A percentile compares a stretch with the other conserved stretches of the same genome.
These are phyloP conservation scores for Apodemia mormo DNA, from an alignment of 2,888 invertebrate genomes.

Conservation along the genomic window DNA sequence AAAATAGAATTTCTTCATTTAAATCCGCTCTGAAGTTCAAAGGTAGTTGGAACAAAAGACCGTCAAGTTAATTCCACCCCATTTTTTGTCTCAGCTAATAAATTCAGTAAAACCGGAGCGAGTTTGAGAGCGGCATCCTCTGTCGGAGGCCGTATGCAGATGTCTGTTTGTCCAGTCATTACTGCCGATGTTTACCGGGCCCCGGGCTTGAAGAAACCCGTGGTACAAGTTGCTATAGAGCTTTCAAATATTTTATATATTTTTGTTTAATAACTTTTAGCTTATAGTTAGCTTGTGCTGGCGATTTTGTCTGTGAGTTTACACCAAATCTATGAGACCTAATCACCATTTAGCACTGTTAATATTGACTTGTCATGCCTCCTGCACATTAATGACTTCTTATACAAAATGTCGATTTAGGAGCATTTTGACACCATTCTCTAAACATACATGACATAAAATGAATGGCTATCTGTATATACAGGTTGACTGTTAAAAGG, in stretches of 20 bases:
- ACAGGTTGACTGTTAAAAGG: too few relatives aligned
- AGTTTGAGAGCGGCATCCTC: constrained; percentile 26
- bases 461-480: too few relatives aligned
- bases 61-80: constrained; percentile 25
- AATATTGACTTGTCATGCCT: too few relatives aligned
- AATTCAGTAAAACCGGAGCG: constrained; percentile 35
- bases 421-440: too few relatives aligned
- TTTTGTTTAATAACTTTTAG: background rate
- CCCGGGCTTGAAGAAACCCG: constrained; percentile 31
- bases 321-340: too few relatives aligned
- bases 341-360: too few relatives aligned
- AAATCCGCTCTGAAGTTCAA: constrained; percentile 23
- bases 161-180: constrained; percentile 84
- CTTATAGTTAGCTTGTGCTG: too few relatives aligned
- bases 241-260: background rate
- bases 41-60: constrained; percentile 25
- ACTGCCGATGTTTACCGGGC: constrained; percentile 50
- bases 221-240: constrained; percentile 27
- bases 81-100: constrained; percentile 33
- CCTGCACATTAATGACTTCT: too few relatives aligned
- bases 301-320: too few relatives aligned
- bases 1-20: constrained; percentile 18
- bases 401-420: too few relatives aligned
- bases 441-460: too few relatives aligned
- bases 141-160: constrained; percentile 76